Evolutionary conservation across 2,113 vertebrate genomes (phyloP).

Genomic region (Grus americana): DNA sequence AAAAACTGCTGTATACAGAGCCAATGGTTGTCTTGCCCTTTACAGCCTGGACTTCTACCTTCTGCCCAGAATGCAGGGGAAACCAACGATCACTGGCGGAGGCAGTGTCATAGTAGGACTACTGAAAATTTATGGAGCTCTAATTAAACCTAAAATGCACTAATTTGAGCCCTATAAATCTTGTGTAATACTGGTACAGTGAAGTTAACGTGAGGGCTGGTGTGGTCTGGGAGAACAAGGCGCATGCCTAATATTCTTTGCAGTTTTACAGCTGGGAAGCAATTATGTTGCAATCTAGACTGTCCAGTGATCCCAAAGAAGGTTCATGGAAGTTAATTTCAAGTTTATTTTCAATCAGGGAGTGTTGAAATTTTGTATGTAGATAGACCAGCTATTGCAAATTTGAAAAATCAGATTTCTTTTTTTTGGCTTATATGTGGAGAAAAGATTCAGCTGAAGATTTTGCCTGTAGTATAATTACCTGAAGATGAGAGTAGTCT

Average conservation of each 20-base stretch:
- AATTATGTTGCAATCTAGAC: neutral
- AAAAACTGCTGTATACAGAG: neutral
- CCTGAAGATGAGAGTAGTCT: neutral
- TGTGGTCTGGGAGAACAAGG: neutral
- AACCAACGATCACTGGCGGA: neutral
- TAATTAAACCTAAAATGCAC: constrained; percentile 31
- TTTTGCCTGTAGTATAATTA: neutral
- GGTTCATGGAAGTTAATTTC: neutral
- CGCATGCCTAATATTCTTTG: neutral
- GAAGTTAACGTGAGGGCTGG: neutral
- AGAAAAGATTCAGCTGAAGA: neutral
- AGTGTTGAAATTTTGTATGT: neutral
- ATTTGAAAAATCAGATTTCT: neutral
- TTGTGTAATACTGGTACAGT: neutral
- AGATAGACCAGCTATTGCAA: neutral
- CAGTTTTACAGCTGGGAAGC: neutral
- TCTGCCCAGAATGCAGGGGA: neutral
- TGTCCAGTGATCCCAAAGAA: neutral
- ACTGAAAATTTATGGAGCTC: constrained; percentile 17
- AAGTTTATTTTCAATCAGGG: neutral
- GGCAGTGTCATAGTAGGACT: neutral
- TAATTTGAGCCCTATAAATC: neutral
- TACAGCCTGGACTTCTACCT: neutral
- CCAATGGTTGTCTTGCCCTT: constrained; percentile 31
- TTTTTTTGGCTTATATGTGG: neutral